phyloP scores from a whole-genome alignment of 2,888 invertebrate genomes.

The Apodemia duryi region DNA sequence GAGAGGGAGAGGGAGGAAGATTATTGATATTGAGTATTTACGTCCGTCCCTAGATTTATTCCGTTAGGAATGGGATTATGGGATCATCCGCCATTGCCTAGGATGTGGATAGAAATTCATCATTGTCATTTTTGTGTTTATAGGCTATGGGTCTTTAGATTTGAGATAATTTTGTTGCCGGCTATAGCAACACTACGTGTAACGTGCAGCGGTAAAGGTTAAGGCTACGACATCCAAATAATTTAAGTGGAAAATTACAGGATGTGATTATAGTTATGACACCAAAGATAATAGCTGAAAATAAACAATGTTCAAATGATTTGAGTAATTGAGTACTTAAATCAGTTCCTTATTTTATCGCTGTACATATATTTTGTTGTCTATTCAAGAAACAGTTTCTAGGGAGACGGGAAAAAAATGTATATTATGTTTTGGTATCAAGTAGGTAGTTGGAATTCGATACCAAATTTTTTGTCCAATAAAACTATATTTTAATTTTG shows the following conservation, averaged over 20 bases:
- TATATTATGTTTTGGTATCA: too few relatives aligned
- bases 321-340: background rate
- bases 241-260: conserved; percentile 2
- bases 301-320: background rate
- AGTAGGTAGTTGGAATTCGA: too few relatives aligned
- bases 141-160: background rate
- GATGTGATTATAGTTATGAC: background rate
- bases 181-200: background rate
- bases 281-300: background rate
- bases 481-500: too few relatives aligned
- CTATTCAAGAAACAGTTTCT: too few relatives aligned
- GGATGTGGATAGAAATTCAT: too few relatives aligned
- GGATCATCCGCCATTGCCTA: too few relatives aligned
- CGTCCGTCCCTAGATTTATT: too few relatives aligned
- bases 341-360: background rate
- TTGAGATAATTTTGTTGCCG: background rate
- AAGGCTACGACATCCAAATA: background rate
- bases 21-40: too few relatives aligned
- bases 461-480: background rate
- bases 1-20: too few relatives aligned
- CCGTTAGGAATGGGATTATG: too few relatives aligned
- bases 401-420: too few relatives aligned
- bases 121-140: background rate
- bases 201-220: background rate
- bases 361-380: background rate